Conservation (phyloP, 2,888 invertebrate genomes). For the Latrodectus hesperus region DNA sequence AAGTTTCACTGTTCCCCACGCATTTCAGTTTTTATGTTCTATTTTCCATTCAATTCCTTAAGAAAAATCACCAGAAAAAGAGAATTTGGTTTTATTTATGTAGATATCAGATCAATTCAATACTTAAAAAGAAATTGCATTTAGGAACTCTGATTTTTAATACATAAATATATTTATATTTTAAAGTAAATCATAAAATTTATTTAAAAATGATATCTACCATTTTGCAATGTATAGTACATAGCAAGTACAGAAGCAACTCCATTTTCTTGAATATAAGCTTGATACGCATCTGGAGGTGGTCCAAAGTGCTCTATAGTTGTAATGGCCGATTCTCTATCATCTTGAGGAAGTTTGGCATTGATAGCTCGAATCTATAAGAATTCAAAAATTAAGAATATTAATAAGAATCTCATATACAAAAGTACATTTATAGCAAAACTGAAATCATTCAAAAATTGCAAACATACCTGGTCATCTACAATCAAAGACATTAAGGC, state of each 20-base stretch:
- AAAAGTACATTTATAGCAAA: background rate
- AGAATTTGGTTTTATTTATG: too few species aligned
- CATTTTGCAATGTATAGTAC: conserved; percentile 92
- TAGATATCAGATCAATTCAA: too few species aligned
- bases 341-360: conserved; percentile 91
- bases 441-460: too few species aligned
- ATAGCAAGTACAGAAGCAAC: conserved; percentile 94
- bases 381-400: background rate
- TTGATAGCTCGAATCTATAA: conserved; percentile 79
- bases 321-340: conserved; percentile 92
- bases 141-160: too few species aligned
- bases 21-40: too few species aligned
- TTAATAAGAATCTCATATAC: background rate
- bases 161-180: too few species aligned
- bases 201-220: conserved; percentile 22
- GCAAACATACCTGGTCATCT: conserved; percentile 77
- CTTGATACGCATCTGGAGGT: conserved; percentile 93
- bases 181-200: too few species aligned
- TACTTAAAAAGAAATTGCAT: too few species aligned
- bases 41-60: too few species aligned
- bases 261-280: conserved; percentile 91
- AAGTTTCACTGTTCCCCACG: too few species aligned
- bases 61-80: too few species aligned
- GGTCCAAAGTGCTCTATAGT: conserved; percentile 95
- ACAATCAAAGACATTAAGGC: conserved; percentile 94